These are phyloP conservation scores for Lophochroa leadbeateri DNA, from an alignment of 2,113 vertebrate species.

Conservation along the genomic window DNA sequence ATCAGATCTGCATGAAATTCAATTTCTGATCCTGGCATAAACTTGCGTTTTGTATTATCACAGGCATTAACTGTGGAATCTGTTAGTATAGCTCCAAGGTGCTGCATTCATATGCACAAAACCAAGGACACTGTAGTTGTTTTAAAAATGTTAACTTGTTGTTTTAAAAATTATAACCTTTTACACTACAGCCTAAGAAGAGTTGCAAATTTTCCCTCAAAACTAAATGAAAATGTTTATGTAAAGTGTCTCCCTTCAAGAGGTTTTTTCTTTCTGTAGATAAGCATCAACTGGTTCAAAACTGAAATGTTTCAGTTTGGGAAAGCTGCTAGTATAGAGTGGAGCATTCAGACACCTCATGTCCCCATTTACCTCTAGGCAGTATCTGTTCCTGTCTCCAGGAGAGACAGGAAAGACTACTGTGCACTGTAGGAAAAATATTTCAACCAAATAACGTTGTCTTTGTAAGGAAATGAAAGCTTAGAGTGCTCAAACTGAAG, in stretches of 20 bases:
- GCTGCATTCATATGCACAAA: neutral
- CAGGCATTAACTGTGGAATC: neutral
- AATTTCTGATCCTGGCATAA: neutral
- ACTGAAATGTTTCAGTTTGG: neutral
- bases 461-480: slow-evolving; percentile 3
- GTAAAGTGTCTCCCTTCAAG: neutral
- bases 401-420: slow-evolving; percentile 3
- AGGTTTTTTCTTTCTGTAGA: neutral
- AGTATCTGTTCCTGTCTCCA: slow-evolving; percentile 35
- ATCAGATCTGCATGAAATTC: neutral
- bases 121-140: neutral
- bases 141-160: neutral
- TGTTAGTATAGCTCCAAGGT: neutral
- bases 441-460: neutral
- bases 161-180: neutral
- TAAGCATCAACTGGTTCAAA: neutral
- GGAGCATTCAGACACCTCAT: neutral
- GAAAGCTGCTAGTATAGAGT: neutral
- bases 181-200: neutral
- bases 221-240: neutral
- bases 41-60: neutral
- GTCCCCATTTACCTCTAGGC: neutral
- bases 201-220: neutral
- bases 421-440: neutral
- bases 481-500: neutral